phyloP scores from a whole-genome alignment of 2,888 invertebrate genomes.

The Halictus ligatus region DNA sequence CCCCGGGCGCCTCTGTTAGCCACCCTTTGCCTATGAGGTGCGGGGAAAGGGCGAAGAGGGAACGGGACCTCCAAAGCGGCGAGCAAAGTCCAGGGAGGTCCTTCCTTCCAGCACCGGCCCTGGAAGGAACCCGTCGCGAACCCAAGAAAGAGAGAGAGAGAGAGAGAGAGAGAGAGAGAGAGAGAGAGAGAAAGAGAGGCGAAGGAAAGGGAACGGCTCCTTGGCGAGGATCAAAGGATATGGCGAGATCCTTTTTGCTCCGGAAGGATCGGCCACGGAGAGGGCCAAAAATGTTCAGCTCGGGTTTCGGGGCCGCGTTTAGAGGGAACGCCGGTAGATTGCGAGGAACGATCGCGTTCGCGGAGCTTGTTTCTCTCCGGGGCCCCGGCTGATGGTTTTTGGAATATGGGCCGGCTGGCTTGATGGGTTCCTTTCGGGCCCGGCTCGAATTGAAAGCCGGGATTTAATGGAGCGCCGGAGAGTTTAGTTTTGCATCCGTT shows the following conservation, averaged over 20 bases:
- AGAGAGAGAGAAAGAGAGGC: slow-evolving; percentile 45
- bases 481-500: slow-evolving; percentile 38
- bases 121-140: slow-evolving; percentile 52
- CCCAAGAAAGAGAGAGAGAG: too few species aligned
- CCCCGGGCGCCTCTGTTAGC: slow-evolving; percentile 48
- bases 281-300: slow-evolving; percentile 68
- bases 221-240: slow-evolving; percentile 76
- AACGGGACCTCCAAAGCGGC: slow-evolving; percentile 77
- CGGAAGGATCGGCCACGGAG: slow-evolving; percentile 63
- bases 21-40: slow-evolving; percentile 57
- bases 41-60: slow-evolving; percentile 41
- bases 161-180: slow-evolving; percentile 53
- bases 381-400: slow-evolving; percentile 52
- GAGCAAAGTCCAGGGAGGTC: slow-evolving; percentile 80
- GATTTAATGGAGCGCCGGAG: slow-evolving; percentile 41
- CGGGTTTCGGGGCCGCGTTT: slow-evolving; percentile 69
- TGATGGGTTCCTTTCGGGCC: slow-evolving; percentile 52
- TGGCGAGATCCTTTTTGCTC: slow-evolving; percentile 72
- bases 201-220: slow-evolving; percentile 68
- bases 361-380: slow-evolving; percentile 36
- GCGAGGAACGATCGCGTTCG: slow-evolving; percentile 57
- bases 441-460: slow-evolving; percentile 45
- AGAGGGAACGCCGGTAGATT: slow-evolving; percentile 46
- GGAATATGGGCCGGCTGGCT: slow-evolving; percentile 49
- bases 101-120: slow-evolving; percentile 66